Evolutionary conservation across 1,140 invertebrate genomes (phyloP).

Genomic region (Pseudoatta argentina): DNA sequence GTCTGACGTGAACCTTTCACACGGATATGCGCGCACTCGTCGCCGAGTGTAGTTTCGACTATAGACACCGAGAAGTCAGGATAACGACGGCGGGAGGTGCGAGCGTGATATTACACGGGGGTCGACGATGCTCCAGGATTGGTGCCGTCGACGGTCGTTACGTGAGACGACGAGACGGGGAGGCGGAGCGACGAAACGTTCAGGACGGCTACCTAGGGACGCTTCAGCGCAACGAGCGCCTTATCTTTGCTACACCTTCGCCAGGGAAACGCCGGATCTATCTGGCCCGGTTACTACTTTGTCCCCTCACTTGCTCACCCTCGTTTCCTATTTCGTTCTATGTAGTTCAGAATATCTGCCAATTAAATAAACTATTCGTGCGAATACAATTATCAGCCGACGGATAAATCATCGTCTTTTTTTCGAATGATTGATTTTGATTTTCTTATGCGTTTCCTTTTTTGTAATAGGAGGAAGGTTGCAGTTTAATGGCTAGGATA

Average conservation of each 20-base stretch:
- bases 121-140: conserved; percentile 74
- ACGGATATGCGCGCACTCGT: background rate
- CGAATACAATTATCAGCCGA: conserved; percentile 79
- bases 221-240: conserved; percentile 85
- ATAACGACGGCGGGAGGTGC: conserved; percentile 76
- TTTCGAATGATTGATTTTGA: background rate
- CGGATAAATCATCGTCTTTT: conserved; percentile 54
- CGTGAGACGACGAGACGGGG: conserved; percentile 53
- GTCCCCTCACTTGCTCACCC: background rate
- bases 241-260: conserved; percentile 84
- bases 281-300: conserved; percentile 74
- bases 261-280: conserved; percentile 79
- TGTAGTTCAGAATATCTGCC: conserved; percentile 23
- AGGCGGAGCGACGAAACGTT: conserved; percentile 68
- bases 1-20: conserved; percentile 6
- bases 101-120: conserved; percentile 78
- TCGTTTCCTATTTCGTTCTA: background rate
- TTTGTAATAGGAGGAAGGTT: background rate
- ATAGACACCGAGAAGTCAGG: conserved; percentile 72
- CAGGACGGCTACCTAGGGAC: conserved; percentile 82
- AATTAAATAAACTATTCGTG: conserved; percentile 74
- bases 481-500: background rate
- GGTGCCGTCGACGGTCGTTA: conserved; percentile 74
- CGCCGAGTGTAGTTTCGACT: conserved; percentile 26
- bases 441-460: background rate